Evolutionary conservation across 2,113 vertebrate species (phyloP), one percentile per base, ranked within the genome.

Genomic region (Dromas ardeola): DNA sequence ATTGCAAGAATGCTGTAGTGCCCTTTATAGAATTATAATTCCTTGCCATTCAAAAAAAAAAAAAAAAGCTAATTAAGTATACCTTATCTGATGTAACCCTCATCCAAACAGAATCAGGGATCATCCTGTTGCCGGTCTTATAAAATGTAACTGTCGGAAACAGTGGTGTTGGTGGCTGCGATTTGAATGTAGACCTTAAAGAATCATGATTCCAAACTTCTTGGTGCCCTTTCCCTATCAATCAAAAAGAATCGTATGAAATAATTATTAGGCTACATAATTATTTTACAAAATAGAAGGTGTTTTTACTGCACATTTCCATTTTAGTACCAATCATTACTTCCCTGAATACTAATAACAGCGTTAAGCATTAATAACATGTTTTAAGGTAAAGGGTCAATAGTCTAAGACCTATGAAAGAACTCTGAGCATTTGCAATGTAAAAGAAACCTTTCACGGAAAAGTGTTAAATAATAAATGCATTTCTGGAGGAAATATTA

Each of bases 201-300:
- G 95, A 96, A 95, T 87, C 91, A 84, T 13, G 84, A 83, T 96
- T 93, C 94, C 91, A 79, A 90, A 96, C 93, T 97, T 94, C 96
- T 86, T 16, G 36, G 52, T 98, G 95, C 95, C 95, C 96, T 97
- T 97, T 98, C 86, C 90, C 96, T 92, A 97, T 97, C 90, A 96
- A 96, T 98, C 96, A 97, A 94, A 96, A 95, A 91, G 90, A 98
- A 92, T 94, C 73, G 2, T 89, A 95, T 97, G 95, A 98, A 97
- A 98, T 98, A 98, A 98, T 98, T 97, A 97, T 97, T 97, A 97
- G 92, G 90, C 94, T 82, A 92, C 88, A 89, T 97, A 97, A 98
- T 98, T 98, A 98, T 97, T 98, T 98, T 96, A 97, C 93, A 95
- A 96, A 98, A 96, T 94, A 97, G 98, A 97, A 97, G 92, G 93